A percentile compares a stretch with the other conserved stretches of the same genome.
These are phyloP conservation scores for Marcusenius ussheri DNA, from an alignment of 2,113 vertebrate genomes.

Conservation along the genomic window DNA sequence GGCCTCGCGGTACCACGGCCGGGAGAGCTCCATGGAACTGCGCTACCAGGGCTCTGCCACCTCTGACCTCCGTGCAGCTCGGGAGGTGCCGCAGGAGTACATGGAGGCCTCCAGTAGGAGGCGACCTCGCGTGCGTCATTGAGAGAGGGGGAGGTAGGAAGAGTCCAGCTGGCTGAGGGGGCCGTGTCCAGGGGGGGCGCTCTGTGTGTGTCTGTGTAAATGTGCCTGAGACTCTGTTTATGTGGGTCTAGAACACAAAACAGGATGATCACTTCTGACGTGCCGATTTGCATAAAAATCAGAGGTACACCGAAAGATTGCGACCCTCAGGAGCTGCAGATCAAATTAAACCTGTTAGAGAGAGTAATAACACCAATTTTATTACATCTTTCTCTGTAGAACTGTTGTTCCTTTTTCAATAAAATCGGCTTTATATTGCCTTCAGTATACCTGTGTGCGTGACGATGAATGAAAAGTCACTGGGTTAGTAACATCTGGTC, in stretches of 20 bases:
- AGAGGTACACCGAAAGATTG: background rate
- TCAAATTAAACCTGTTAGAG: background rate
- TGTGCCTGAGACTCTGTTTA: background rate
- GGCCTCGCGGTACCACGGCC: constrained; percentile 58
- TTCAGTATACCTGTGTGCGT: background rate
- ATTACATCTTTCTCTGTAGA: background rate
- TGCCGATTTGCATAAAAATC: background rate
- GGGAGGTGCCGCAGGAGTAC: constrained; percentile 80
- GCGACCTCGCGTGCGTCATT: constrained; percentile 43
- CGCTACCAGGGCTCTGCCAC: constrained; percentile 82
- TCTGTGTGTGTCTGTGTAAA: background rate
- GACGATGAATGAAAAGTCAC: background rate
- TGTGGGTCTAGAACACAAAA: background rate
- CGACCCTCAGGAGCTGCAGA: background rate
- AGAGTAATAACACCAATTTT: background rate
- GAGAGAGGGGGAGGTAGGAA: background rate
- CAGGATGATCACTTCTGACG: background rate
- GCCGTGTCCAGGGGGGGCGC: constrained; percentile 67
- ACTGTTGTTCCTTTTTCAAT: background rate
- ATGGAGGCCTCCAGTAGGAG: constrained; percentile 79
- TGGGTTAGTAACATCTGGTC: background rate
- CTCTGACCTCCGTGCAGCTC: constrained; percentile 78
- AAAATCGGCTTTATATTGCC: background rate
- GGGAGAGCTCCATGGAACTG: constrained; percentile 79
- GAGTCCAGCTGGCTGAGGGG: background rate